phyloP scores from a whole-genome alignment of 2,797 vertebrate genomes.

The Acipenser oxyrinchus region DNA sequence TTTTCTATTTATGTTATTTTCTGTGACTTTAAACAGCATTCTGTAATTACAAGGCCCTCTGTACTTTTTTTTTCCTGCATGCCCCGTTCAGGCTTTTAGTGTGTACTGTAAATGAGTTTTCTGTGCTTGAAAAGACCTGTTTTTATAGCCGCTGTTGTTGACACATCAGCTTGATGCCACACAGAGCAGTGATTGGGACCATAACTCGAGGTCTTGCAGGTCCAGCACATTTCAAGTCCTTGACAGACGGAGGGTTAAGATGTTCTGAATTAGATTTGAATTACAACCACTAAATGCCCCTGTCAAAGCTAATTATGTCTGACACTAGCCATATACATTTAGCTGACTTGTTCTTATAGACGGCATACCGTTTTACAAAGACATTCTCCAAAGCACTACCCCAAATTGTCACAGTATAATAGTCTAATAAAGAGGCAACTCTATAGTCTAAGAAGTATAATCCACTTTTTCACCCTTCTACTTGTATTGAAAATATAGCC shows the following conservation, averaged over 20 bases:
- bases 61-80: slow-evolving; percentile 28
- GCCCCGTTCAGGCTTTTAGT: slow-evolving; percentile 40
- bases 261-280: slow-evolving; percentile 99
- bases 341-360: slow-evolving; percentile 69
- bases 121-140: slow-evolving; percentile 73
- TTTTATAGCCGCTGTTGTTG: slow-evolving; percentile 81
- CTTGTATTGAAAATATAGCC: slow-evolving; percentile 60
- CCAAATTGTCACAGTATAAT: slow-evolving; percentile 85
- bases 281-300: slow-evolving; percentile 99
- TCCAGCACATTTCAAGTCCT: slow-evolving; percentile 82
- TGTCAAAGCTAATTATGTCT: slow-evolving; percentile 94
- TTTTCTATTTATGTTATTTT: slow-evolving; percentile 39
- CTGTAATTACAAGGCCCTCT: slow-evolving; percentile 36
- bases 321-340: slow-evolving; percentile 86
- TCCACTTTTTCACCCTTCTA: slow-evolving; percentile 49
- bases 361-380: slow-evolving; percentile 80
- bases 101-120: slow-evolving; percentile 77
- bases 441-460: slow-evolving; percentile 66
- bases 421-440: slow-evolving; percentile 78
- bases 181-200: slow-evolving; percentile 73
- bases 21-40: slow-evolving; percentile 40
- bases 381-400: slow-evolving; percentile 77
- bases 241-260: slow-evolving; percentile 98
- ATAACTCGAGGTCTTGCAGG: slow-evolving; percentile 61
- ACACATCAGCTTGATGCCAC: slow-evolving; percentile 87